phyloP scores from a whole-genome alignment of 2,888 invertebrate genomes.

The Drosophila birchii region DNA sequence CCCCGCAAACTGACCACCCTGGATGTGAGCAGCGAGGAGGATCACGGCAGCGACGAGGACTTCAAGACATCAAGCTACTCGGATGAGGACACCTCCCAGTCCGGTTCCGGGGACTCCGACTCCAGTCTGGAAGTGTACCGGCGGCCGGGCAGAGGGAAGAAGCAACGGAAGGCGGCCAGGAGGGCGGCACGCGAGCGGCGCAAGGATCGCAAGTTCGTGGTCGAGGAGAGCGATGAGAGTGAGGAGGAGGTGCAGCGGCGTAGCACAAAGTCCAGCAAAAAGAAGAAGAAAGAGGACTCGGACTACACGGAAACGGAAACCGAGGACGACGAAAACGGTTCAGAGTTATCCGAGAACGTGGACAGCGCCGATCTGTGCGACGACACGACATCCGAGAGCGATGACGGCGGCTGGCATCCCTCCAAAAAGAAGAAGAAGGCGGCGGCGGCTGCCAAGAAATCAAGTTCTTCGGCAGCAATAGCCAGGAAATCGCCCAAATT shows the following conservation, averaged over 20 bases:
- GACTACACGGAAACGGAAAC: conserved; percentile 88
- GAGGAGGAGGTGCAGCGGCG: conserved; percentile 84
- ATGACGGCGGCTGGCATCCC: conserved; percentile 83
- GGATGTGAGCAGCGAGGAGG: conserved; percentile 91
- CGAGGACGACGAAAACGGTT: conserved; percentile 84
- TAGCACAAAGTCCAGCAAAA: conserved; percentile 85
- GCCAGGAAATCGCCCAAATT: conserved; percentile 80
- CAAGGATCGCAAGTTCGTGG: conserved; percentile 84
- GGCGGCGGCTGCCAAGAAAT: conserved; percentile 62
- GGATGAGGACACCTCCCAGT: conserved; percentile 85
- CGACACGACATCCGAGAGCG: conserved; percentile 83
- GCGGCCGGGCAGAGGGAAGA: conserved; percentile 85
- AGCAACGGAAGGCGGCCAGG: conserved; percentile 85
- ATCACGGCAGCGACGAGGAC: conserved; percentile 95
- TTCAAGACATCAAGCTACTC: conserved; percentile 90
- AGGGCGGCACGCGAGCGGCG: conserved; percentile 85
- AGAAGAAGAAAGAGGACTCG: conserved; percentile 85
- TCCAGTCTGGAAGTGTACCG: conserved; percentile 85
- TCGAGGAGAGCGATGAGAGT: conserved; percentile 86
- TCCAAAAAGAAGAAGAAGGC: conserved; percentile 79
- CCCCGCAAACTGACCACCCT: conserved; percentile 91
- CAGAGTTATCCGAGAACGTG: conserved; percentile 83
- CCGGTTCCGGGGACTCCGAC: conserved; percentile 87
- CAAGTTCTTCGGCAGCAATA: conserved; percentile 37
- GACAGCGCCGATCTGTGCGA: conserved; percentile 85